Evolutionary conservation across 2,113 vertebrate species (phyloP).

Genomic region (Eonycteris spelaea): DNA sequence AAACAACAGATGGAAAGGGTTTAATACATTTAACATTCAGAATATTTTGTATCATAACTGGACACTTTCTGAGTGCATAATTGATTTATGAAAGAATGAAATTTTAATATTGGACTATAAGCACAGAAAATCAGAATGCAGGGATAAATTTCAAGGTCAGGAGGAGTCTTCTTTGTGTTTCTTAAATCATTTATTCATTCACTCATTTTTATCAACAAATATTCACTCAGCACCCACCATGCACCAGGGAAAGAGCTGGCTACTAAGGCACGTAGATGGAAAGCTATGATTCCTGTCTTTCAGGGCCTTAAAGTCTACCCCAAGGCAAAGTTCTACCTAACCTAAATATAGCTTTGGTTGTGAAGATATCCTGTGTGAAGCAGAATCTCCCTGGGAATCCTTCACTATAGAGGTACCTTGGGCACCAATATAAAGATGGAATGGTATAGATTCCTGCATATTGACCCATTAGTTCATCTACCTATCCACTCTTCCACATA

Average conservation of each 20-base stretch:
- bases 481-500: not conserved
- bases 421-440: not conserved
- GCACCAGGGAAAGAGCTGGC: not conserved
- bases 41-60: slow-evolving; percentile 15
- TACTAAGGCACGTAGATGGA: not conserved
- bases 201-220: not conserved
- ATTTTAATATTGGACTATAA: not conserved
- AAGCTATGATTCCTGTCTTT: not conserved
- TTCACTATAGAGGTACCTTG: not conserved
- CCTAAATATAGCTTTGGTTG: not conserved
- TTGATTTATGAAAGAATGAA: not conserved
- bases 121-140: not conserved
- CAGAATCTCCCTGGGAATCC: not conserved
- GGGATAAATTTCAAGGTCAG: not conserved
- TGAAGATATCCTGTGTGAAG: not conserved
- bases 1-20: not conserved
- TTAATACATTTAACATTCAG: slow-evolving; percentile 22
- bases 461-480: not conserved
- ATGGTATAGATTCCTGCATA: not conserved
- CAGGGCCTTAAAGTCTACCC: not conserved
- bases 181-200: not conserved
- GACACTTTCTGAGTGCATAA: not conserved
- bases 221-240: not conserved
- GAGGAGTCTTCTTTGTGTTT: not conserved
- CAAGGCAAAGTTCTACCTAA: not conserved